Conservation (phyloP, 2,113 vertebrate genomes). For the Phrynocephalus versicolor region DNA sequence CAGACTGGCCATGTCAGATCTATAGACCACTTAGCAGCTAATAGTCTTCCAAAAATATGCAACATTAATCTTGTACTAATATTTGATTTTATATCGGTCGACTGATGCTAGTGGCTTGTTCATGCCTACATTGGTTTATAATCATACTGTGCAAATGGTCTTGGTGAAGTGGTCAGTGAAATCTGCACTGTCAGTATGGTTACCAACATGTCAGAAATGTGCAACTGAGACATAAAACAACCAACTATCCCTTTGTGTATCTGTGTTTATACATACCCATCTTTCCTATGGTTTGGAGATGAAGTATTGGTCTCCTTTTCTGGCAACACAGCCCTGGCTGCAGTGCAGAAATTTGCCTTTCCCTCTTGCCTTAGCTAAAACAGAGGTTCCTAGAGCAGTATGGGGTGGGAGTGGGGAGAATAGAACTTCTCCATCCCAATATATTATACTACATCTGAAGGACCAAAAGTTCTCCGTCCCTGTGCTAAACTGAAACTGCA, state of each 20-base stretch:
- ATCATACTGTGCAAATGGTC: neutral
- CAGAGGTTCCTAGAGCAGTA: too few relatives aligned
- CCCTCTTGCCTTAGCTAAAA: too few relatives aligned
- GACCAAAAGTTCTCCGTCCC: too few relatives aligned
- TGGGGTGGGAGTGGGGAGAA: too few relatives aligned
- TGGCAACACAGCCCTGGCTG: too few relatives aligned
- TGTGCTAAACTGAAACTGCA: too few relatives aligned
- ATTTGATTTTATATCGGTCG: neutral
- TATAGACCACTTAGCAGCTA: neutral
- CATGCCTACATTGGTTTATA: neutral
- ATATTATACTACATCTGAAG: too few relatives aligned
- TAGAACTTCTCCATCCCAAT: too few relatives aligned
- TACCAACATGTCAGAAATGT: neutral
- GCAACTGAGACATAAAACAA: neutral
- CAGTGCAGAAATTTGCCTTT: too few relatives aligned
- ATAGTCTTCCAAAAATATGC: neutral
- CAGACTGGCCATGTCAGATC: neutral
- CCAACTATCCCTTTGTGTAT: neutral
- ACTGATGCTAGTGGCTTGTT: neutral
- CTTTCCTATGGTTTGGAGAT: too few relatives aligned
- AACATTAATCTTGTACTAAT: neutral
- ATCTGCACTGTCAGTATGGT: constrained; percentile 17
- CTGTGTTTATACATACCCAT: too few relatives aligned
- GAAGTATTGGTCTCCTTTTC: too few relatives aligned
- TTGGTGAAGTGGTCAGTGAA: neutral